phyloP scores from a whole-genome alignment of 92 coral and sea anemone genomes.

The Micromussa lordhowensis region DNA sequence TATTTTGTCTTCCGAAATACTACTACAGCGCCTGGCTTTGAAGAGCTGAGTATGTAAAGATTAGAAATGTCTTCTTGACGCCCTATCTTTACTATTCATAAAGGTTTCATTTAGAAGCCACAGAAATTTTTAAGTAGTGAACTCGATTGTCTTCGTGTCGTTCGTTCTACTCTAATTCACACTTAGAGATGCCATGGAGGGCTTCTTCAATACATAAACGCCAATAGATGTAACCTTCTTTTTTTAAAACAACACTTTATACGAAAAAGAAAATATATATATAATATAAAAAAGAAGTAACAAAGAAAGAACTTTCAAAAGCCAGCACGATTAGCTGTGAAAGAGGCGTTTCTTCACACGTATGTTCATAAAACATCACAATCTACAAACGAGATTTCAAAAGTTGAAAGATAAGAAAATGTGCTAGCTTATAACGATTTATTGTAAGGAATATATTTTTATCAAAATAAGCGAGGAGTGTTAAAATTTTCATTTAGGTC shows the following conservation, averaged over 20 bases:
- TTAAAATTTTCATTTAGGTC: constrained; percentile 24
- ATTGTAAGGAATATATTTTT: constrained; percentile 55
- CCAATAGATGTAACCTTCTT: constrained; percentile 4
- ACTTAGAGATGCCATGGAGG: constrained; percentile 18
- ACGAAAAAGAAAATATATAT: not conserved
- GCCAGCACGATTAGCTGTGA: constrained; percentile 31
- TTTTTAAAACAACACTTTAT: constrained; percentile 14
- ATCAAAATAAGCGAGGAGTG: constrained; percentile 40
- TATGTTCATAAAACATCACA: constrained; percentile 35
- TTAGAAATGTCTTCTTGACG: constrained; percentile 6
- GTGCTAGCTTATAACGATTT: constrained; percentile 46
- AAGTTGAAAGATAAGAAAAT: constrained; percentile 43
- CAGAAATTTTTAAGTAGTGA: constrained; percentile 43
- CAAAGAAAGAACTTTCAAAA: constrained; percentile 16
- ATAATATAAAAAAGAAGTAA: not conserved
- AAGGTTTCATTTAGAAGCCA: constrained; percentile 39
- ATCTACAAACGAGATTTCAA: constrained; percentile 42
- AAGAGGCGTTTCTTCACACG: constrained; percentile 49
- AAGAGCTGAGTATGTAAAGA: constrained; percentile 2
- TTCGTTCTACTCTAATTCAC: constrained; percentile 20
- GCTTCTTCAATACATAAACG: not conserved
- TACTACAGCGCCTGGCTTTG: not conserved
- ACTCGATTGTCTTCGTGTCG: constrained; percentile 35
- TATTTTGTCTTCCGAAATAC: not conserved
- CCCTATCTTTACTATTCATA: constrained; percentile 18